Evolutionary conservation across 2,113 vertebrate species (phyloP).

Genomic region (Sapayoa aenigma): DNA sequence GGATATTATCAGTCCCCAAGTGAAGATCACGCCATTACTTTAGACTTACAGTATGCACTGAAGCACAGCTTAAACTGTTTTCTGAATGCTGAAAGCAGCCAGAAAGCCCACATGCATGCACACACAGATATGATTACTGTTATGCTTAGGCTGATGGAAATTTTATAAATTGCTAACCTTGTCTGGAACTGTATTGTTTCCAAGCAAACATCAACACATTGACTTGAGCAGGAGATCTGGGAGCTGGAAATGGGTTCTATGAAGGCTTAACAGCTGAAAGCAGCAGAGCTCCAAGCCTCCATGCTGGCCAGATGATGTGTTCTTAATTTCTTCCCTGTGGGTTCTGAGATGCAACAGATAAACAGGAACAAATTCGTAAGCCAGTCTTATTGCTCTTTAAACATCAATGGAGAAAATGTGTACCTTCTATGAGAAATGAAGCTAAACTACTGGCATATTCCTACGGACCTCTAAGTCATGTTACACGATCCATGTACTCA

Average conservation of each 20-base stretch:
- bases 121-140: background rate
- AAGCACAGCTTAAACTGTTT: constrained; percentile 23
- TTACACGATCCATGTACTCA: background rate
- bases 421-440: background rate
- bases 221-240: background rate
- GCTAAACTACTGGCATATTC: background rate
- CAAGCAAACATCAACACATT: background rate
- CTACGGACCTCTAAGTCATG: background rate
- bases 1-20: background rate
- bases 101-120: background rate
- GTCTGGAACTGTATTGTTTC: background rate
- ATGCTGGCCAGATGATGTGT: constrained; percentile 56
- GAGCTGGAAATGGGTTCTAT: background rate
- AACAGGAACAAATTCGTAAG: background rate
- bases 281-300: background rate
- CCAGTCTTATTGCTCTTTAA: constrained; percentile 1
- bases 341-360: constrained; percentile 16
- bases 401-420: background rate
- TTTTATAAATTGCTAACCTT: constrained; percentile 5
- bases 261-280: constrained; percentile 56
- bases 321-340: constrained; percentile 62
- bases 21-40: background rate
- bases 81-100: constrained; percentile 7
- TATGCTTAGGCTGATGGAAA: background rate
- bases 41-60: background rate